Base-by-base conservation (phyloP, 2,797 vertebrate genomes). In the Girardinus metallicus region DNA sequence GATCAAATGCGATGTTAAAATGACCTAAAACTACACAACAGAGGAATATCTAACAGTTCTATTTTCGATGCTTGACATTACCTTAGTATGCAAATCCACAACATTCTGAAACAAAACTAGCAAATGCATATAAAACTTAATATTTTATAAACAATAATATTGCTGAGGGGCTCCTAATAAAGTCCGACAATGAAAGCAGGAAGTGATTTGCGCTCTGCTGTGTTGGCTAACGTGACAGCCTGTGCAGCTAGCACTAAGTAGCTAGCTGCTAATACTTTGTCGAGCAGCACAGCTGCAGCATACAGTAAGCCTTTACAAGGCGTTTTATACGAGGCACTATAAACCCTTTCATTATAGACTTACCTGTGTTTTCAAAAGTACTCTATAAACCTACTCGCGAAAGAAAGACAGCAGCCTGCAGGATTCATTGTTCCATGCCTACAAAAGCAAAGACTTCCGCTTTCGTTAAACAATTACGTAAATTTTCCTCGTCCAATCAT, bases 361-460 rank as follows among this genome's bases (percentile, higher is more conserved):
- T 81, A 94, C 92, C 90, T 85, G 34, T 55, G 1, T 8, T 31
- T 68, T 18, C 4, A 49, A 3, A 26, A 41, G 6, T 36, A 41
- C 46, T 10, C 49, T 23, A 43, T 77, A 47, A 75, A 2, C 23
- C 36, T 47, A 46, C 23, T 31, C 6, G 51, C 29, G n/a, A 62
- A 49, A 41, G 10, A 62, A 71, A 62, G 29, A 74, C 3, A 7
- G 23, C 10, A 2, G 29, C 43, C 78, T 76, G 72, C 80, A 11
- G 47, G 3, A 62, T n/a, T 82, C 83, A 85, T 88, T 79, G 78
- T 82, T 51, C 80, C 39, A 62, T 73, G 41, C 72, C 62, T n/a
- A 79, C 41, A 16, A 43, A 81, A 72, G 62, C 34, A 57, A 57
- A n/a, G 5, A 84, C 87, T 87, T 92, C 93, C 89, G 91, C 72